Percentiles rank a stretch among this genome's conserved stretches.
Conservation (phyloP, 2,888 invertebrate species). For the Hydriomena furcata region DNA sequence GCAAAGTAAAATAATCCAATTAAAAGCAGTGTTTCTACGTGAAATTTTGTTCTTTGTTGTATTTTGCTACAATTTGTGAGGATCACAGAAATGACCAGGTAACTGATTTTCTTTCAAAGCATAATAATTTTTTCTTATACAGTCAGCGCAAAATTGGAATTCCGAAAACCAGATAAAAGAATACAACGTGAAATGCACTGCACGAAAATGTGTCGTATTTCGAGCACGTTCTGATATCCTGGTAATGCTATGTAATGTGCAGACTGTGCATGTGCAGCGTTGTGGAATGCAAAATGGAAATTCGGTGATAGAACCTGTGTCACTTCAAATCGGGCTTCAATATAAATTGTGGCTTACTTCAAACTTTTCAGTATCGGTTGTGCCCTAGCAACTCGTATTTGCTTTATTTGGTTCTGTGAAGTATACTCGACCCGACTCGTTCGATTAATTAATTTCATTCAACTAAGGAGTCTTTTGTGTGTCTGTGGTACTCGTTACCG, state of each 20-base stretch:
- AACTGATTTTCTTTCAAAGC: too few species aligned
- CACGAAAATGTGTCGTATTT: slow-evolving; percentile 15
- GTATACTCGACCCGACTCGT: neutral
- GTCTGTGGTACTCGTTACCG: neutral
- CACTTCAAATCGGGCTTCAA: neutral
- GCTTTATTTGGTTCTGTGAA: neutral
- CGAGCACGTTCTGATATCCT: slow-evolving; percentile 21
- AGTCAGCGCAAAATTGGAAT: neutral
- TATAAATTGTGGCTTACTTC: slow-evolving; percentile 2
- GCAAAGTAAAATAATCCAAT: too few species aligned
- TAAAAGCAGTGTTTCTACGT: too few species aligned
- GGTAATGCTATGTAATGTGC: slow-evolving; percentile 20
- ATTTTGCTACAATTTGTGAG: too few species aligned
- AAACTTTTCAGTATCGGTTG: too few species aligned
- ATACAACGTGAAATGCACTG: slow-evolving; percentile 12
- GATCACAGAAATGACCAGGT: too few species aligned
- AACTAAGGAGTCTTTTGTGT: neutral
- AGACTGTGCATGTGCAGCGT: slow-evolving; percentile 11
- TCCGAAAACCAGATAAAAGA: slow-evolving; percentile 1
- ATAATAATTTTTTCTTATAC: too few species aligned
- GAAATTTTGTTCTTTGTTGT: too few species aligned
- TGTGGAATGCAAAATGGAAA: slow-evolving; percentile 19
- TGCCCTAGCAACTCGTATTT: too few species aligned
- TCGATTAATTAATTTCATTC: slow-evolving; percentile 3
- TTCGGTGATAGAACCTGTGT: slow-evolving; percentile 4